Evolutionary conservation across 2,113 vertebrate species (phyloP), one percentile per base, ranked within the genome.

Genomic region (Melanerpes aurifrons): DNA sequence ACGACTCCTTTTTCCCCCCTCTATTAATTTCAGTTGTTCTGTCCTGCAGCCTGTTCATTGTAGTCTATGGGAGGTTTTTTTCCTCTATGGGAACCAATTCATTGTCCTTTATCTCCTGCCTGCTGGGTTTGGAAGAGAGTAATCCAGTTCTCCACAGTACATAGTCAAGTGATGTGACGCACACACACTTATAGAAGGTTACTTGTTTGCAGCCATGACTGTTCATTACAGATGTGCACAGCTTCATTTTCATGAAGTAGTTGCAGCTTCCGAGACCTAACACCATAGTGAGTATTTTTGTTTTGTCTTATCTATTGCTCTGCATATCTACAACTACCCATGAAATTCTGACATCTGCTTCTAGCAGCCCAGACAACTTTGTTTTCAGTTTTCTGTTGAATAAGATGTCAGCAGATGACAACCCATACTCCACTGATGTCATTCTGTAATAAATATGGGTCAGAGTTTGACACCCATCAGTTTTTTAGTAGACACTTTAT

Each of bases 391-490:
- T 59, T 85, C 64, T 77, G 15, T 63, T 76, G 45, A 87, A 64
- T 29, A 74, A 70, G 64, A 68, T 77, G 64, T 74, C 90, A 95
- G 37, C 35, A 87, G 47, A 91, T 80, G 93, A 92, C 94, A 90
- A 63, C 68, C 26, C 72, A 37, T 9, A 25, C 47, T 82, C 56
- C 28, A 68, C 40, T 91, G 61, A 91, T 89, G 53, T 69, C 50
- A 87, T 92, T 59, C 15, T 11, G 56, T 82, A 95, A 90, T 87
- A 86, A 95, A 93, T 77, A 87, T 61, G 32, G 64, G 64, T 56
- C 62, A 63, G 82, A 87, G 43, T 40, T 82, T 94, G 79, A 87
- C 78, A 64, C 20, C 57, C 59, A 37, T 45, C 8, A 11, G 35
- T 50, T 47, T 87, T 91, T 93, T 32, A 82, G 43, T 10, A 83